Conservation (phyloP, 2,113 vertebrate species). For the Gnathonemus longibarbis region DNA sequence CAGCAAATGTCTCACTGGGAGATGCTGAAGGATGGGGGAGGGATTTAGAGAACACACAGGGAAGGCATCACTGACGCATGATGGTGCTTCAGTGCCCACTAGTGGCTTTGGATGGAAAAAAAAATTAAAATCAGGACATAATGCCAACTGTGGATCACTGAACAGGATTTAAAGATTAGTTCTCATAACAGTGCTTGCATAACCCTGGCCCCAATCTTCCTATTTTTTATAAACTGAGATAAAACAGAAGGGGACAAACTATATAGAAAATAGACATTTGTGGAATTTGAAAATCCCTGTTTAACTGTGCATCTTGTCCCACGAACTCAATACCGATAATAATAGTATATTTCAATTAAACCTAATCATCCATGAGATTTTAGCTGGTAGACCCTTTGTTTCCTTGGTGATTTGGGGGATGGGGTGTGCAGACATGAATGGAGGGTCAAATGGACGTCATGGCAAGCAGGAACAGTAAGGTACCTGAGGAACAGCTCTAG, state of each 20-base stretch:
- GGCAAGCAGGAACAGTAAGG: not conserved
- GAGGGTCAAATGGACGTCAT: not conserved
- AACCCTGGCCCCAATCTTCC: slow-evolving; percentile 25
- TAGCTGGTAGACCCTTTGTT: not conserved
- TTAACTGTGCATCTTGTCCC: not conserved
- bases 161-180: slow-evolving; percentile 67
- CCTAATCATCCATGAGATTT: not conserved
- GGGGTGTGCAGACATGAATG: not conserved
- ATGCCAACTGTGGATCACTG: slow-evolving; percentile 53
- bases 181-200: not conserved
- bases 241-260: not conserved
- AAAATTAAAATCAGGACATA: slow-evolving; percentile 51
- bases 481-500: slow-evolving; percentile 90
- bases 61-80: not conserved
- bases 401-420: not conserved
- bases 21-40: not conserved
- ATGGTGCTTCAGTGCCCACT: slow-evolving; percentile 33
- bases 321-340: not conserved
- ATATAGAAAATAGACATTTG: not conserved
- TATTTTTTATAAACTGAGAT: slow-evolving; percentile 19
- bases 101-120: slow-evolving; percentile 37
- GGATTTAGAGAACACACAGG: not conserved
- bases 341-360: not conserved
- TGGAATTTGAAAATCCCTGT: not conserved
- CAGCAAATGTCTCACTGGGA: not conserved